Conservation (phyloP, 2,113 vertebrate species). For the Pteropus alecto region DNA sequence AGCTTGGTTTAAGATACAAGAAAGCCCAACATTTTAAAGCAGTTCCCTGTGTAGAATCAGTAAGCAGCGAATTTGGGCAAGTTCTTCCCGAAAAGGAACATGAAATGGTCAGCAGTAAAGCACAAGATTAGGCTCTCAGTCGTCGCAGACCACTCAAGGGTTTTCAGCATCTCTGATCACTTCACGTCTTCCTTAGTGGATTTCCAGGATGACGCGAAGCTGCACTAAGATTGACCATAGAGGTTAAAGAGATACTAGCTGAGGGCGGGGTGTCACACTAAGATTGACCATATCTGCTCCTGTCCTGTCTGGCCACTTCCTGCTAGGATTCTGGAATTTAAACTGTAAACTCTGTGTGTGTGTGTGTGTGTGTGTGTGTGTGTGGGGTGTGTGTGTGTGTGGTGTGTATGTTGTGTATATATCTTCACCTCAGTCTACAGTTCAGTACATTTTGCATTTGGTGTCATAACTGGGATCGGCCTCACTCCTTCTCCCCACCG, state of each 20-base stretch:
- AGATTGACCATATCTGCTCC: not conserved
- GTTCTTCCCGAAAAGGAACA: not conserved
- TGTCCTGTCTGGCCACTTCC: not conserved
- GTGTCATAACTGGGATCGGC: not conserved
- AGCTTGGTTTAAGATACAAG: not conserved
- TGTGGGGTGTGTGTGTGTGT: not conserved
- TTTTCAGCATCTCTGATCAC: not conserved
- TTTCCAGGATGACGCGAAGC: not conserved
- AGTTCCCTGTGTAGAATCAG: not conserved
- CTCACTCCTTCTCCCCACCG: not conserved
- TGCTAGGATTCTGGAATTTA: not conserved
- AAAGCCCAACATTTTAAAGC: not conserved
- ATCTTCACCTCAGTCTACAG: not conserved
- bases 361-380: not conserved
- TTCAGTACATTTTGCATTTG: not conserved
- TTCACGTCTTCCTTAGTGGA: no score
- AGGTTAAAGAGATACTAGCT: no score
- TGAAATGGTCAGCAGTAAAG: not conserved
- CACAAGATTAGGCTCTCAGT: not conserved
- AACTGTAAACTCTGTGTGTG: not conserved
- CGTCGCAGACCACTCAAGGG: not conserved
- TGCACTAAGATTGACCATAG: not conserved
- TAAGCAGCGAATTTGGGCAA: not conserved
- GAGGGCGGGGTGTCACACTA: no score
- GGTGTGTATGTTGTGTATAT: not conserved